Base-by-base conservation (phyloP, 2,797 vertebrate species). In the Adelosebastes latens region DNA sequence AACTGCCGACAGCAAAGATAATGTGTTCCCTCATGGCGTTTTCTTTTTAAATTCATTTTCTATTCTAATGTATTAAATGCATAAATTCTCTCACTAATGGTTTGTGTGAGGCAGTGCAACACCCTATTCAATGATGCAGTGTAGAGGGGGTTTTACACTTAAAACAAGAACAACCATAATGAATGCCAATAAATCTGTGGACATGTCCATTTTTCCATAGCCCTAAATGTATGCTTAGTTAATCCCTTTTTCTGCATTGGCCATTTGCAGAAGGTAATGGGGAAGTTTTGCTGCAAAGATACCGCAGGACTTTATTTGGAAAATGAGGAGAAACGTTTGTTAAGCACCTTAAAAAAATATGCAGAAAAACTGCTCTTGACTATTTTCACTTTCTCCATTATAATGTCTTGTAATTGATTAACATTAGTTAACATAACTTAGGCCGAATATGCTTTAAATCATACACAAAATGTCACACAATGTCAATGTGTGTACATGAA, bases 21-120 rank as follows among this genome's bases (percentile, higher is more conserved):
- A 93, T 94, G 91, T 88, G 86, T 89, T 94, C 83, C 80, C 88
- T 88, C 80, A 81, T 88, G 86, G 90, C 88, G 63, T 86, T 90
- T 90, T 88, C 90, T 87, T 91, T 93, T 92, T 91, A 88, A 93
- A 95, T 93, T 93, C 81, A 89, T 94, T 94, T 93, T 93, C 86
- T 92, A 92, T 93, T 93, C 87, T 92, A 94, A 95, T 94, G 90
- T 92, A 93, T 94, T 95, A 93, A 93, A 94, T 92, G 87, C 92
- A 95, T 94, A 94, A 92, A 95, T 95, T 94, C 85, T 89, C 82
- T 75, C 77, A 24, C 92, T 95, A 95, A 95, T 95, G 93, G 94
- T 90, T 93, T 87, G 83, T 88, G 89, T 81, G 89, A 90, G 90
- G 89, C 89, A 85, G 81, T 84, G 85, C 80, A 93, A 90, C 89